Evolutionary conservation across 2,113 vertebrate genomes (phyloP).

Genomic region (Mustelus asterias): DNA sequence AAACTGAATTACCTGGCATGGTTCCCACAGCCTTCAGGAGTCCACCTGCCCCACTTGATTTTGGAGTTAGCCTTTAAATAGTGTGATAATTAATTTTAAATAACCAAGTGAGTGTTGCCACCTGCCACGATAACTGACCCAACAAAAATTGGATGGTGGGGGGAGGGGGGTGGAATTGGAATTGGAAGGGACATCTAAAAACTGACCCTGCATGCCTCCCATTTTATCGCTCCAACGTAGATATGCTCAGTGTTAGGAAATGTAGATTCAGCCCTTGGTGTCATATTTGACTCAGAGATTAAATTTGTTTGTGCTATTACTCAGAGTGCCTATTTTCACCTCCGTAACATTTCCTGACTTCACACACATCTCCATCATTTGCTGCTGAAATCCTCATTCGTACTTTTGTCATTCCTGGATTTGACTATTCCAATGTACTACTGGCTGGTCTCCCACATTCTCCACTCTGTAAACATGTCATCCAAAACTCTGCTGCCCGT

Average conservation of each 20-base stretch:
- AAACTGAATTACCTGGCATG: not conserved
- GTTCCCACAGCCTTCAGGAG: not conserved
- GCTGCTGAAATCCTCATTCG: not conserved
- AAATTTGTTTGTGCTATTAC: too few species aligned
- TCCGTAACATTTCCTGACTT: not conserved
- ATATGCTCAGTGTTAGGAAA: not conserved
- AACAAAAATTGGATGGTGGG: not conserved
- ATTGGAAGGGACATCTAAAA: not conserved
- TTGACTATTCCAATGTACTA: too few species aligned
- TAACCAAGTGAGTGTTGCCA: not conserved
- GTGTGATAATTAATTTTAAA: too few species aligned
- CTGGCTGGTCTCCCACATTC: too few species aligned
- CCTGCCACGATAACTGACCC: too few species aligned
- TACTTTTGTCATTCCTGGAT: not conserved
- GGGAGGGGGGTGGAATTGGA: not conserved
- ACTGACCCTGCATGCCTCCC: not conserved
- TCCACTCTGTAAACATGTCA: too few species aligned
- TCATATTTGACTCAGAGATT: not conserved
- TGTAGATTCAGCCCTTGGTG: not conserved
- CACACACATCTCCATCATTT: not conserved
- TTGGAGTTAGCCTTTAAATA: not conserved
- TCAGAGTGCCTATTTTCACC: not conserved
- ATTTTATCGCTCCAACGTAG: not conserved
- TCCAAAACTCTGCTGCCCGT: too few species aligned
- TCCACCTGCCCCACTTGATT: not conserved